phyloP scores from a whole-genome alignment of 2,113 vertebrate species.

The Caranx melampygus region DNA sequence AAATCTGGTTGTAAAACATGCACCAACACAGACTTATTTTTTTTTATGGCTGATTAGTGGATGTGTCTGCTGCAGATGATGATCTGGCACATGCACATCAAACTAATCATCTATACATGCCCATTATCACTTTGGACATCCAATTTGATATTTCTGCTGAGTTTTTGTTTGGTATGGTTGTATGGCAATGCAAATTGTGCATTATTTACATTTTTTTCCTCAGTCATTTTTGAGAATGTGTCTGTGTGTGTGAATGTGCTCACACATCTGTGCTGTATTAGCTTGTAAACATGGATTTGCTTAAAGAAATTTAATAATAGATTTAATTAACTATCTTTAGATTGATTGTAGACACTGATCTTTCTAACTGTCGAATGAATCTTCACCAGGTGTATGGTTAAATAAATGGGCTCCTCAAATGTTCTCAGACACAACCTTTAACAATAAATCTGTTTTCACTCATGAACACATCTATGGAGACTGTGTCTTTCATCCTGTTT shows the following conservation, averaged over 20 bases:
- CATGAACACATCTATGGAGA: not conserved
- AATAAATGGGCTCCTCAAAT: not conserved
- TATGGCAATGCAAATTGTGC: not conserved
- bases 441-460: slow-evolving; percentile 33
- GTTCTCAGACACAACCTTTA: not conserved
- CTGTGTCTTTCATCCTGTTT: not conserved
- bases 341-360: slow-evolving; percentile 1
- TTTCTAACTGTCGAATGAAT: not conserved
- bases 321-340: not conserved
- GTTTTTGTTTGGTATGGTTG: not conserved
- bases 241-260: not conserved
- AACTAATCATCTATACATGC: not conserved
- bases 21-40: no score
- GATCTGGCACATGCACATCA: not conserved
- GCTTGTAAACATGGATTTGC: slow-evolving; percentile 19
- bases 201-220: not conserved
- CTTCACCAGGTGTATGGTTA: not conserved
- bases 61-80: no score
- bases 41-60: not conserved
- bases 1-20: no score
- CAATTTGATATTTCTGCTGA: no score
- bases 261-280: not conserved
- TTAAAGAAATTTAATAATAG: slow-evolving; percentile 1
- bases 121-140: not conserved
- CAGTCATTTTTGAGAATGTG: not conserved